These are phyloP conservation scores for Mesorhabditis spiculigera DNA, from an alignment of 2,888 invertebrate genomes.

Conservation along the genomic window DNA sequence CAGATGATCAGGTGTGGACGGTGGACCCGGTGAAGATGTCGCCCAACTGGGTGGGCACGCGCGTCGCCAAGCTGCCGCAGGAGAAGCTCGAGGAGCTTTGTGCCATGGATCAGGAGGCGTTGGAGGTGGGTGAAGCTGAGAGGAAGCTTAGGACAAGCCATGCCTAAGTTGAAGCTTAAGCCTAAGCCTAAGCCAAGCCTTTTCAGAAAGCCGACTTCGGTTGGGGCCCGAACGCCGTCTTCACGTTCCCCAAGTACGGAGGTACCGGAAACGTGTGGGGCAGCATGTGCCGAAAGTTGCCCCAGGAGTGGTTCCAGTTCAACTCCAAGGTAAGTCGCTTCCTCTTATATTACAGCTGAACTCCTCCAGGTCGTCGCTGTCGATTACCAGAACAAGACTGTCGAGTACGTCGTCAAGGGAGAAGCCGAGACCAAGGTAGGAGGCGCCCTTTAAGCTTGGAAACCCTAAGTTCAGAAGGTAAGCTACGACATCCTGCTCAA, in stretches of 20 bases:
- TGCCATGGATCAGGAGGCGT: conserved; percentile 48
- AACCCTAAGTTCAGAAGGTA: conserved; percentile 17
- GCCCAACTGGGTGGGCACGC: conserved; percentile 53
- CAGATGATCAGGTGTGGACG: conserved; percentile 46
- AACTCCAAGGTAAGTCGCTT: conserved; percentile 33
- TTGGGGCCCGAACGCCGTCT: conserved; percentile 56
- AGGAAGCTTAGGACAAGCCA: not conserved
- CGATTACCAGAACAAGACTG: conserved; percentile 34
- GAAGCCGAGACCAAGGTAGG: conserved; percentile 18
- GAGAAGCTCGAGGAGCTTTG: conserved; percentile 55
- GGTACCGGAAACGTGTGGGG: conserved; percentile 58
- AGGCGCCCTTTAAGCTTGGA: not conserved
- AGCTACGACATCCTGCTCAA: conserved; percentile 51
- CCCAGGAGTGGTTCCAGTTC: conserved; percentile 50
- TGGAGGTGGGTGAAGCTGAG: conserved; percentile 29
- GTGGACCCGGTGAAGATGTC: conserved; percentile 55
- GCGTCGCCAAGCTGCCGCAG: conserved; percentile 56
- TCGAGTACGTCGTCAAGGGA: conserved; percentile 31
- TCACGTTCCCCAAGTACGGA: conserved; percentile 57
- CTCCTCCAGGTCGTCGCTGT: conserved; percentile 32
- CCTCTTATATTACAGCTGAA: conserved; percentile 11
- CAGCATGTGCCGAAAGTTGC: conserved; percentile 51
- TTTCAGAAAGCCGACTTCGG: conserved; percentile 53
- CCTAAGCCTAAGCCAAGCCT: too few species aligned
- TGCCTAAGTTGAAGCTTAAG: not conserved